Conservation (phyloP, 2,888 invertebrate genomes). For the Amblyjoppa proteus region DNA sequence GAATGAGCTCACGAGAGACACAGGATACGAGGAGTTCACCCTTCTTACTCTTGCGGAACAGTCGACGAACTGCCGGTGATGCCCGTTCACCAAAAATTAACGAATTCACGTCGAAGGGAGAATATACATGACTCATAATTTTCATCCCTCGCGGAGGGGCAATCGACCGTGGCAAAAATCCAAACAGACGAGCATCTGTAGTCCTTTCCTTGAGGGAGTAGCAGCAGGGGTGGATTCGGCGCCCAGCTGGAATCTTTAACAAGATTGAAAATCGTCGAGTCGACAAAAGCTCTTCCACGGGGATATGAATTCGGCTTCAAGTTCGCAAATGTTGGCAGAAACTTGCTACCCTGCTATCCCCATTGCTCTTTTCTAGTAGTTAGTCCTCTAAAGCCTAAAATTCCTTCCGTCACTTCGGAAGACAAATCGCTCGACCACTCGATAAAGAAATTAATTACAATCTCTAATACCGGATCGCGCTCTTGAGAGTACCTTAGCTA, state of each 20-base stretch:
- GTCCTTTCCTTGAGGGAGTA: constrained; percentile 26
- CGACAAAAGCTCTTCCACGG: constrained; percentile 40
- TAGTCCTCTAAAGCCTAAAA: background rate
- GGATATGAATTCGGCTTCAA: background rate
- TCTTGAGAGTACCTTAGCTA: constrained; percentile 1
- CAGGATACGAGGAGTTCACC: constrained; percentile 42
- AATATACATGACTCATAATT: constrained; percentile 73
- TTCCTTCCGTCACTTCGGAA: background rate
- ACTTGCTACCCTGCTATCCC: background rate
- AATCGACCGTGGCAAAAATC: constrained; percentile 75
- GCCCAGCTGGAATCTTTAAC: constrained; percentile 64
- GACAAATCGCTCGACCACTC: constrained; percentile 8
- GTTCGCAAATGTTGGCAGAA: constrained; percentile 31
- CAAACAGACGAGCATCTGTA: constrained; percentile 74
- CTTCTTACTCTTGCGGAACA: constrained; percentile 63
- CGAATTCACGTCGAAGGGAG: constrained; percentile 65
- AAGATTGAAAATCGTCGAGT: constrained; percentile 66
- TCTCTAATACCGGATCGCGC: background rate
- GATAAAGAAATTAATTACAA: constrained; percentile 34
- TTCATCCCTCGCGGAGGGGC: constrained; percentile 70
- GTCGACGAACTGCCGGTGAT: constrained; percentile 22
- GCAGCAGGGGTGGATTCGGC: constrained; percentile 48
- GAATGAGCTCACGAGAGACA: constrained; percentile 42
- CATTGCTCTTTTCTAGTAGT: background rate
- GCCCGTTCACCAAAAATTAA: constrained; percentile 70